Percentiles rank a stretch among this genome's conserved stretches.
Evolutionary conservation across 2,797 vertebrate genomes (phyloP).

Genomic region (Loris lydekkerianus): DNA sequence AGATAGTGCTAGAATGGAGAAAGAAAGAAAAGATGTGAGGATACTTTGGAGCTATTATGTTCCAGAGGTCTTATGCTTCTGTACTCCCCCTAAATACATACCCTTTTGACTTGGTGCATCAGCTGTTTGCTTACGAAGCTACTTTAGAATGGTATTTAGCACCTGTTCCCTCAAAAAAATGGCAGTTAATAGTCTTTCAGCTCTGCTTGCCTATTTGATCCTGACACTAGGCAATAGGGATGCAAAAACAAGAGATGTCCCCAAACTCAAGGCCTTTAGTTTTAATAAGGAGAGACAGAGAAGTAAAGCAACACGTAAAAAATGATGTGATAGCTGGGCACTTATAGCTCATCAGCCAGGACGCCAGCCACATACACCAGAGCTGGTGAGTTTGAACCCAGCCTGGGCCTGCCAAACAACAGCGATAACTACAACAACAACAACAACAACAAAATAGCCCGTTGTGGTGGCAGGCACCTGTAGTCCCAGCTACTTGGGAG

Average conservation of each 20-base stretch:
- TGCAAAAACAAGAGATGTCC: slow-evolving; percentile 16
- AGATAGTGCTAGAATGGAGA: slow-evolving; percentile 3
- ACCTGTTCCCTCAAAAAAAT: slow-evolving; percentile 22
- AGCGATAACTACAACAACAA: too few relatives aligned
- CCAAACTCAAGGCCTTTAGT: slow-evolving; percentile 37
- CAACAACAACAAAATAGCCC: too few relatives aligned
- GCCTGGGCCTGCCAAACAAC: too few relatives aligned
- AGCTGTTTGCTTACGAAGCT: slow-evolving; percentile 31
- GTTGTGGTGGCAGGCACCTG: too few relatives aligned
- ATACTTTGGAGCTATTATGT: neutral
- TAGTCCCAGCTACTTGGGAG: too few relatives aligned
- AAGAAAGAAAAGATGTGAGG: neutral
- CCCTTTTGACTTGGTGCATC: neutral
- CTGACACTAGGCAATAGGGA: neutral
- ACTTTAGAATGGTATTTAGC: slow-evolving; percentile 30
- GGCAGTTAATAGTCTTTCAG: neutral
- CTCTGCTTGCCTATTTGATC: neutral
- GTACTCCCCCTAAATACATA: neutral
- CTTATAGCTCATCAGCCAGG: too few relatives aligned
- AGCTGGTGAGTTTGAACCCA: too few relatives aligned
- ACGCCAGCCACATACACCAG: too few relatives aligned
- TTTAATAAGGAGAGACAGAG: slow-evolving; percentile 34
- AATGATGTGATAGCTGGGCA: neutral
- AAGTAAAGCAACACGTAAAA: slow-evolving; percentile 25
- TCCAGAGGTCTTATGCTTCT: neutral